phyloP scores from a whole-genome alignment of 2,888 invertebrate genomes.

The Acleris cristana region DNA sequence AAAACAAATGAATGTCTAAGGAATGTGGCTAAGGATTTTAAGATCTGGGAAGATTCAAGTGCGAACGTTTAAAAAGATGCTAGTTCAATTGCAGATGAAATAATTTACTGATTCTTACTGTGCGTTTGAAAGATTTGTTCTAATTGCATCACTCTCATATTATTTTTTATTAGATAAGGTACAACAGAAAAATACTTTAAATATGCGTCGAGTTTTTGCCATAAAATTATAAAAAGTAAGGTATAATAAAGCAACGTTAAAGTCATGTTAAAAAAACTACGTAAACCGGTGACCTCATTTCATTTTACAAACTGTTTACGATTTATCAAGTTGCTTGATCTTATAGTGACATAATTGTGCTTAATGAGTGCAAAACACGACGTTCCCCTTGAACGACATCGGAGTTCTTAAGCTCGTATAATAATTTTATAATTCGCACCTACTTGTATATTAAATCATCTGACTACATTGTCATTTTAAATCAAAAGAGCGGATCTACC shows the following conservation, averaged over 20 bases:
- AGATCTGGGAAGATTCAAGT: neutral
- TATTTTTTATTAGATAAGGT: no score
- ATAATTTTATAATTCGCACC: conserved; percentile 53
- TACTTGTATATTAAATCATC: conserved; percentile 55
- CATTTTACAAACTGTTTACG: conserved; percentile 39
- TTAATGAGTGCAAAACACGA: conserved; percentile 38
- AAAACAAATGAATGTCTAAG: conserved; percentile 12
- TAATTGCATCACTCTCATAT: no score
- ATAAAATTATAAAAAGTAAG: neutral
- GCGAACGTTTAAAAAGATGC: no score
- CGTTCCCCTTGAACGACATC: conserved; percentile 50
- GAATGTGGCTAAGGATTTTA: conserved; percentile 3
- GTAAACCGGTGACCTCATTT: conserved; percentile 15
- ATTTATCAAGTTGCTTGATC: conserved; percentile 44
- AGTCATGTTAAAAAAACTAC: conserved; percentile 2
- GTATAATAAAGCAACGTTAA: neutral
- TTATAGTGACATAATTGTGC: conserved; percentile 47
- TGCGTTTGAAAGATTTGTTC: no score
- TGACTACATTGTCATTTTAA: no score
- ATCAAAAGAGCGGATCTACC: no score
- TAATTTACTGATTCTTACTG: no score
- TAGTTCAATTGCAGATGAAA: no score
- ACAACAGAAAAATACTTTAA: no score
- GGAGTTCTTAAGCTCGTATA: conserved; percentile 22
- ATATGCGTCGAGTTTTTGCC: no score